Percentiles rank a stretch among this genome's conserved stretches.
phyloP scores from a whole-genome alignment of 2,888 invertebrate genomes.

The Glyphotaelius pellucidus region DNA sequence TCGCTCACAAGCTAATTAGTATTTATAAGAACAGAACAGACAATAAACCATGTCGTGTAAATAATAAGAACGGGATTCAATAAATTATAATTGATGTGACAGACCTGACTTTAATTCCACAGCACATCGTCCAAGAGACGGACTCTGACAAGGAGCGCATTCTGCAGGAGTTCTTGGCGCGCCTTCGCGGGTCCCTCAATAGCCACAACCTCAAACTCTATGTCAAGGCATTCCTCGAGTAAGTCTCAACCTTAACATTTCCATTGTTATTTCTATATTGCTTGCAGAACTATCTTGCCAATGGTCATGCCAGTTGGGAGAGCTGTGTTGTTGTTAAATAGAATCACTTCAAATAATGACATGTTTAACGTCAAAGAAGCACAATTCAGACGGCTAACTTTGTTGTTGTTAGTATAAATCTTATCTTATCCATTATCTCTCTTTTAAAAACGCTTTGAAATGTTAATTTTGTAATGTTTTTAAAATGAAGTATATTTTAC shows the following conservation, averaged over 20 bases:
- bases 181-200: conserved; percentile 86
- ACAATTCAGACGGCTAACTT: no score
- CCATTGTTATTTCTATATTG: not conserved
- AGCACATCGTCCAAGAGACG: conserved; percentile 80
- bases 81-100: not conserved
- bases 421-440: no score
- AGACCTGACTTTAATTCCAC: conserved; percentile 46
- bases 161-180: conserved; percentile 86
- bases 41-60: not conserved
- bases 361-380: no score
- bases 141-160: conserved; percentile 84
- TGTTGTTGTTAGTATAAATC: no score
- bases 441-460: no score
- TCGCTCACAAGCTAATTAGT: not conserved
- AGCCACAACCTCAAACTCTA: conserved; percentile 89
- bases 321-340: no score
- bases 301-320: no score
- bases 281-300: no score
- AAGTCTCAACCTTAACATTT: conserved; percentile 70
- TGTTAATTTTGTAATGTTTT: no score
- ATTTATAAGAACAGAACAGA: not conserved
- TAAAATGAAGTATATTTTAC: no score
- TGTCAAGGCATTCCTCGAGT: conserved; percentile 90
- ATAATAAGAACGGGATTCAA: not conserved
- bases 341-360: no score